Evolutionary conservation across 2,888 invertebrate genomes (phyloP), one percentile per base, ranked within the genome.

Genomic region (Pegoplata infirma): DNA sequence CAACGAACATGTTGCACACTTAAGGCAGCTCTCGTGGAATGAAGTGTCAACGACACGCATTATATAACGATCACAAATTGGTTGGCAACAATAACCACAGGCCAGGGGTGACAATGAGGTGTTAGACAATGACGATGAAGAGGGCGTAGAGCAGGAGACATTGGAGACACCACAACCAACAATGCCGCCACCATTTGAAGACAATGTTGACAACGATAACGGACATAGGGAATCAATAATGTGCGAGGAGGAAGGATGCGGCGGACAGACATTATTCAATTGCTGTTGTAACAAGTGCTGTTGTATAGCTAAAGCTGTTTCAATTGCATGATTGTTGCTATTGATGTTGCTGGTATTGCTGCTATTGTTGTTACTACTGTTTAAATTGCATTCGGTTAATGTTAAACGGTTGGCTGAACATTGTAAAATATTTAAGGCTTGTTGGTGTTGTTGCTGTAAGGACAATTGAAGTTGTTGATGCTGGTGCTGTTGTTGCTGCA

Each of bases 1-100:
- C 80, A 92, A 91, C 76, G 93, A 92, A 87, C 96, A 96, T 81
- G 93, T 93, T 83, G 91, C 91, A 89, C 96, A 96, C 85, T 93
- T 93, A 78, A 96, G 92, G 89, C 96, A 96, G 77, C 91, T 91
- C 85, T 94, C 94, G 90, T 95, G 95, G 91, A 94, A 95, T 78
- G 93, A 93, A 71, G 92, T 91, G 86, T 95, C 94, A 87, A 93
- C 91, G 81, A 95, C 94, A 83, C 94, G 92, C 90, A 94, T 92
- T 83, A 95, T 92, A 89, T 94, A 95, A 82, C 94, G 91, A 91
- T 95, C 95, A 87, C 91, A 91, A 87, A 95, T 95, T 83, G 93
- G 92, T 80, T 93, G 91, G 81, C 92, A 92, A 89, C 95, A 95
- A 83, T 92, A 92, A 79, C 93, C 92, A 86, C 95, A 95, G 71